Base-by-base conservation (phyloP, 2,888 invertebrate genomes). In the Netelia inedita region DNA sequence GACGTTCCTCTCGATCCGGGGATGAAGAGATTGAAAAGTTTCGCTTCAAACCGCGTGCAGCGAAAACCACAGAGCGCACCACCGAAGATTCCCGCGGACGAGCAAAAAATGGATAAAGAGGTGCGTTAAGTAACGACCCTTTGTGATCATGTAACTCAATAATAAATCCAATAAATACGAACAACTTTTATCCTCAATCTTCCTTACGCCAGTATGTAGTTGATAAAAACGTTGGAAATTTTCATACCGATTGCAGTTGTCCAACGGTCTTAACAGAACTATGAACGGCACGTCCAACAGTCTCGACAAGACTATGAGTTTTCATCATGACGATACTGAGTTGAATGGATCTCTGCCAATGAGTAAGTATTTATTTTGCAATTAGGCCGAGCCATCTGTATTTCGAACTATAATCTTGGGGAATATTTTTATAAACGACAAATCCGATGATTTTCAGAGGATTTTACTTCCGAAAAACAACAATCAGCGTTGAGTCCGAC, bases 401-500 rank as follows among this genome's bases (percentile, higher is more conserved):
- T 16, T 10, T 14, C 2, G 14, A 46, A 14, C 11, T 46, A 46
- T 3, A 61, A 61, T 61, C 59, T 3, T 61, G 23, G 1, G 63
- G 43, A 57, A 10, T 74, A 71, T 3, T 41, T 23, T 53, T 21
- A 1, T 81, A 87, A 66, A 46, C 55, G 0, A 55, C 3, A 1
- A 79, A 82, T 1, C 53, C 53, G 53, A 16, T 57, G 57, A 21
- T 57, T 57, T 19, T 9, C 84, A 91, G 92, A 87, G 79, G 88
- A 90, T 21, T 83, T 75, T 50, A 86, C 83, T 11, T 91, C 91
- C 16, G 93, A 91, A 19, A 91, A 89, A 68, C 88, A 89, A 82
- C 35, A 87, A 19, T 86, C 86, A 5, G 89, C 94, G 1, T 91
- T 94, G n/a, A 95, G 95, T 89, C 96, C 97, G 0, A 95, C 96